Evolutionary conservation across 2,888 invertebrate species (phyloP).

Genomic region (Leucozona laternaria): DNA sequence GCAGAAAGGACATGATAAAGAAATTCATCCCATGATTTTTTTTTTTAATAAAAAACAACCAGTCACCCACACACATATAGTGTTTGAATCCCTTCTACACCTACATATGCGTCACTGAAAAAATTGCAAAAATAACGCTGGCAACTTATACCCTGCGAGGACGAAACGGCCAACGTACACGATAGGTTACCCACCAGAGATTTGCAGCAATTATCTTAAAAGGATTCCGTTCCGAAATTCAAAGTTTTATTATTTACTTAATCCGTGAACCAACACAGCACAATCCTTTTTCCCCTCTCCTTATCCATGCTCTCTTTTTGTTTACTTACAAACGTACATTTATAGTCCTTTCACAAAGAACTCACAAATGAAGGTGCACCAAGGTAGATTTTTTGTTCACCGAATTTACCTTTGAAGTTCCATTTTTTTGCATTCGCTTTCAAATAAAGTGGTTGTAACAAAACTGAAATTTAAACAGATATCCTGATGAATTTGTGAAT

Average conservation of each 20-base stretch:
- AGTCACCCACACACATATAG: slow-evolving; percentile 7
- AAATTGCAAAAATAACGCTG: slow-evolving; percentile 1
- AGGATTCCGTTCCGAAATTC: slow-evolving; percentile 52
- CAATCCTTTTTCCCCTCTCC: slow-evolving; percentile 4
- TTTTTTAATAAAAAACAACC: slow-evolving; percentile 46
- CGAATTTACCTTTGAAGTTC: slow-evolving; percentile 55
- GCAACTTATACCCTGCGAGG: slow-evolving; percentile 21
- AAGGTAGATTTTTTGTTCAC: slow-evolving; percentile 9
- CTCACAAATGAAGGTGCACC: slow-evolving; percentile 37
- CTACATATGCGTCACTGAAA: not conserved
- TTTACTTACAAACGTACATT: too few species aligned
- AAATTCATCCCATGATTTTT: slow-evolving; percentile 47
- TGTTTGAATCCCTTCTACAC: not conserved
- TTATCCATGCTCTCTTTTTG: not conserved
- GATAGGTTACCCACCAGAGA: slow-evolving; percentile 50
- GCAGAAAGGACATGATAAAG: slow-evolving; percentile 49
- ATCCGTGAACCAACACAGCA: slow-evolving; percentile 26
- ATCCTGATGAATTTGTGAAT: slow-evolving; percentile 63
- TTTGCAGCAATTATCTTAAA: slow-evolving; percentile 74
- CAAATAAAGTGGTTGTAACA: slow-evolving; percentile 63
- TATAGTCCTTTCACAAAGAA: slow-evolving; percentile 18
- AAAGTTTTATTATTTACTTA: slow-evolving; percentile 47
- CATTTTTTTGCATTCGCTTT: slow-evolving; percentile 37
- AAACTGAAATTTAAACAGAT: slow-evolving; percentile 61
- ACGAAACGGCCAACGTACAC: slow-evolving; percentile 15